phyloP scores from a whole-genome alignment of 2,113 vertebrate genomes.

The Ardeotis arabs region DNA sequence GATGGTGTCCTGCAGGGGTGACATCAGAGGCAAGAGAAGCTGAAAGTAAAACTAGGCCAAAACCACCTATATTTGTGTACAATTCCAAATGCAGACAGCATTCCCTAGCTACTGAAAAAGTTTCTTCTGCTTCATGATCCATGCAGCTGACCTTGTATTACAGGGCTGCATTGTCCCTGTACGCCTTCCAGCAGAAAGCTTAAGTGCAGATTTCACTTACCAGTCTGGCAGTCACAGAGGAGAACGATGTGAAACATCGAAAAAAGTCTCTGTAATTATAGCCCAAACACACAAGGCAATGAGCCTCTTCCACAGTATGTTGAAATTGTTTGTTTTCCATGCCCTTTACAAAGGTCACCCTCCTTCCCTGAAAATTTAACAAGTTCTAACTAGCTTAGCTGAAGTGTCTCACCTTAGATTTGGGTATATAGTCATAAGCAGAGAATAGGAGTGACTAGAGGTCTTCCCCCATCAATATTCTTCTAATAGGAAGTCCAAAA shows the following conservation, averaged over 20 bases:
- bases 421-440: background rate
- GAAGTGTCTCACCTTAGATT: background rate
- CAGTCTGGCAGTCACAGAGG: background rate
- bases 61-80: background rate
- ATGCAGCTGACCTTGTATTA: background rate
- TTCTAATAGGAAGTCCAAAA: background rate
- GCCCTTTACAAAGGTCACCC: background rate
- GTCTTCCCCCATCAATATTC: background rate
- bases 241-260: background rate
- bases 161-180: accelerated
- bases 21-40: background rate
- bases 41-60: background rate
- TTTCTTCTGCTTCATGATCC: background rate
- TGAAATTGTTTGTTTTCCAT: background rate
- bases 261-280: background rate
- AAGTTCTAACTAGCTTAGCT: background rate
- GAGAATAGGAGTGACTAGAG: background rate
- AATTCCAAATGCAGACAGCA: background rate
- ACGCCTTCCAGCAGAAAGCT: background rate
- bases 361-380: background rate
- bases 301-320: background rate
- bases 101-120: background rate
- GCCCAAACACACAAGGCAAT: background rate
- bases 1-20: background rate
- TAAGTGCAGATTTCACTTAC: background rate